Conservation (phyloP, 1,140 invertebrate species). For the Drosophila albomicans region DNA sequence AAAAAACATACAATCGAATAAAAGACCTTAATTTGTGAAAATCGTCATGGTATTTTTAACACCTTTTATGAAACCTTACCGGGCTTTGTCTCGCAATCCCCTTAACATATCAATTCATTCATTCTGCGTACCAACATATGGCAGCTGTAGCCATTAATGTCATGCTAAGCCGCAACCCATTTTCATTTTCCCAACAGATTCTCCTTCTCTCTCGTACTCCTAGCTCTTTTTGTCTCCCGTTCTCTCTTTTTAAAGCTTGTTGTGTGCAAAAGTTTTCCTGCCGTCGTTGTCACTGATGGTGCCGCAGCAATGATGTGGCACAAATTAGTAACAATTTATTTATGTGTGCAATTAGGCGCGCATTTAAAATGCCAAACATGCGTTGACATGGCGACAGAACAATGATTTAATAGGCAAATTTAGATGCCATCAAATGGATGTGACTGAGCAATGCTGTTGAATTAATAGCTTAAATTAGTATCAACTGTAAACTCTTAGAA, state of each 20-base stretch:
- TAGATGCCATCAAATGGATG: slow-evolving; percentile 5
- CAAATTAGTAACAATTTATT: slow-evolving; percentile 80
- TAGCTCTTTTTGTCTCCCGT: not conserved
- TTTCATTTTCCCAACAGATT: slow-evolving; percentile 21
- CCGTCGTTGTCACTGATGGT: slow-evolving; percentile 24
- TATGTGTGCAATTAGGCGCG: slow-evolving; percentile 67
- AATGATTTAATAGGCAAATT: slow-evolving; percentile 36
- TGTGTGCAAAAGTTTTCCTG: slow-evolving; percentile 22
- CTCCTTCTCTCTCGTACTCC: not conserved
- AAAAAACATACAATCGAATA: slow-evolving; percentile 1
- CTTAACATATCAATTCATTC: slow-evolving; percentile 38
- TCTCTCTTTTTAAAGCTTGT: slow-evolving; percentile 4
- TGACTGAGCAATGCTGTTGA: not conserved
- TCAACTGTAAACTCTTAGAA: too few relatives aligned
- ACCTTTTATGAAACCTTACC: slow-evolving; percentile 13
- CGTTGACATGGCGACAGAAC: slow-evolving; percentile 39
- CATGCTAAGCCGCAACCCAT: slow-evolving; percentile 50
- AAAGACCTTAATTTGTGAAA: slow-evolving; percentile 20
- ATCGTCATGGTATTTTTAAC: slow-evolving; percentile 29
- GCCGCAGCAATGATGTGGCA: slow-evolving; percentile 57
- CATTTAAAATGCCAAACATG: slow-evolving; percentile 50
- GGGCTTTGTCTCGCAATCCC: slow-evolving; percentile 23
- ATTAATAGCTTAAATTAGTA: not conserved
- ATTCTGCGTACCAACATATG: not conserved
- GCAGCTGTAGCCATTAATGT: slow-evolving; percentile 39